Conservation (phyloP, 1,140 invertebrate species). For the Euborellia annulipes region DNA sequence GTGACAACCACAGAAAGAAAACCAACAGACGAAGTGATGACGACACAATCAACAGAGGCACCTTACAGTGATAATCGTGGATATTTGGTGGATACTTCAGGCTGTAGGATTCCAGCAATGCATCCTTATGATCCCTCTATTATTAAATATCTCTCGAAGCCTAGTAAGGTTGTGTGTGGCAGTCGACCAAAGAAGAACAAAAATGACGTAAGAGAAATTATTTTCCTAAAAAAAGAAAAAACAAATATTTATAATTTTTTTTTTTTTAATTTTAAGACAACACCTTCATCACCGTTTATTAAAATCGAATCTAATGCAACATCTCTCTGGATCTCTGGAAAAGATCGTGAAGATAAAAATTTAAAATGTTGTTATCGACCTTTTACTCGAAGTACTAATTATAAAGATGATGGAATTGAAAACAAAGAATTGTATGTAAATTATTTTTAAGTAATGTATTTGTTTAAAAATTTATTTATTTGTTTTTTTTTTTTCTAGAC, state of each 20-base stretch:
- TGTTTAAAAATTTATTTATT: no score
- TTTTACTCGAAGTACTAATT: constrained; percentile 36
- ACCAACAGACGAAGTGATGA: no score
- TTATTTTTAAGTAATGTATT: no score
- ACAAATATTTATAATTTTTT: no score
- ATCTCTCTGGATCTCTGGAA: constrained; percentile 31
- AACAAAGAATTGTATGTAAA: not conserved
- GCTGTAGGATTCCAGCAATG: constrained; percentile 64
- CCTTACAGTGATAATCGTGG: constrained; percentile 13
- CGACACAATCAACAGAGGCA: not conserved
- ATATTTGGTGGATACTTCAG: constrained; percentile 47
- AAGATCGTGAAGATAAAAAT: constrained; percentile 17
- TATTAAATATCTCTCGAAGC: constrained; percentile 28
- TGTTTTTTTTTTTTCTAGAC: constrained; percentile 17
- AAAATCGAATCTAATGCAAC: constrained; percentile 40
- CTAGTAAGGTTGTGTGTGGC: constrained; percentile 9
- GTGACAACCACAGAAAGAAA: no score
- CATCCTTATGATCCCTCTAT: constrained; percentile 47
- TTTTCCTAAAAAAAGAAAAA: no score
- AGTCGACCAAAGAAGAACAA: no score
- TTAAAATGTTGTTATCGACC: constrained; percentile 43
- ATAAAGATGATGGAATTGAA: constrained; percentile 20
- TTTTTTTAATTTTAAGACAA: not conserved
- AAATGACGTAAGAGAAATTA: not conserved
- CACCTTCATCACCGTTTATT: not conserved